A percentile compares a stretch with the other conserved stretches of the same genome.
These are phyloP conservation scores for Bombus superbus DNA, from an alignment of 1,140 invertebrate genomes.

Conservation along the genomic window DNA sequence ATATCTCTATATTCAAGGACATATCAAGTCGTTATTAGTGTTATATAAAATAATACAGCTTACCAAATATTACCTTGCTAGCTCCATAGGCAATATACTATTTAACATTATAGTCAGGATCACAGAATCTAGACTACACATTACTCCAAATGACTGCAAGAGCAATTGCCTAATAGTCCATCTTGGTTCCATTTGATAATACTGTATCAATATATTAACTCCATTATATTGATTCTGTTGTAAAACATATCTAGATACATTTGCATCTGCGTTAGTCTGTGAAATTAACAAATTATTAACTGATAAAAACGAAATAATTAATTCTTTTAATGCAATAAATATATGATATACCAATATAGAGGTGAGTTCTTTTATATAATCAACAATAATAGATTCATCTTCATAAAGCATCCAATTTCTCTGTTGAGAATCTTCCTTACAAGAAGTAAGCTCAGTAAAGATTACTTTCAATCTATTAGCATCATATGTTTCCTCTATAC, in stretches of 20 bases:
- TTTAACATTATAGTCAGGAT: slow-evolving; percentile 91
- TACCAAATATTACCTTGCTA: slow-evolving; percentile 85
- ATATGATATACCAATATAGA: slow-evolving; percentile 89
- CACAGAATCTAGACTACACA: slow-evolving; percentile 92
- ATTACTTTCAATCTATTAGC: slow-evolving; percentile 90
- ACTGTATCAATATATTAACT: slow-evolving; percentile 91
- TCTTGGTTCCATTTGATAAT: slow-evolving; percentile 96
- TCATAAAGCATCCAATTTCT: slow-evolving; percentile 96
- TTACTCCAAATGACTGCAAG: slow-evolving; percentile 92
- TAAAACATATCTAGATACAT: slow-evolving; percentile 90
- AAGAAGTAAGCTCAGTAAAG: slow-evolving; percentile 91
- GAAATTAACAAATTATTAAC: slow-evolving; percentile 68
- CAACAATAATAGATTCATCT: slow-evolving; percentile 93
- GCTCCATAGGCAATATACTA: slow-evolving; percentile 93
- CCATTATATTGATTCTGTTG: slow-evolving; percentile 89
- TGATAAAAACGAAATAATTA: slow-evolving; percentile 1
- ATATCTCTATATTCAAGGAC: slow-evolving; percentile 84
- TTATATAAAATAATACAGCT: not conserved
- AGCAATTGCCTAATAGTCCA: slow-evolving; percentile 91
- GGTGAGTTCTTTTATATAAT: slow-evolving; percentile 91
- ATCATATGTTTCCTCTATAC: slow-evolving; percentile 88
- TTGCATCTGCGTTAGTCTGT: slow-evolving; percentile 92
- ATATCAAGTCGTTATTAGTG: slow-evolving; percentile 31
- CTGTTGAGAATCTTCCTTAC: slow-evolving; percentile 96
- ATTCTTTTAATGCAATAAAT: slow-evolving; percentile 15